Evolutionary conservation across 2,888 invertebrate species (phyloP).

Genomic region (Mycalesis mineus): DNA sequence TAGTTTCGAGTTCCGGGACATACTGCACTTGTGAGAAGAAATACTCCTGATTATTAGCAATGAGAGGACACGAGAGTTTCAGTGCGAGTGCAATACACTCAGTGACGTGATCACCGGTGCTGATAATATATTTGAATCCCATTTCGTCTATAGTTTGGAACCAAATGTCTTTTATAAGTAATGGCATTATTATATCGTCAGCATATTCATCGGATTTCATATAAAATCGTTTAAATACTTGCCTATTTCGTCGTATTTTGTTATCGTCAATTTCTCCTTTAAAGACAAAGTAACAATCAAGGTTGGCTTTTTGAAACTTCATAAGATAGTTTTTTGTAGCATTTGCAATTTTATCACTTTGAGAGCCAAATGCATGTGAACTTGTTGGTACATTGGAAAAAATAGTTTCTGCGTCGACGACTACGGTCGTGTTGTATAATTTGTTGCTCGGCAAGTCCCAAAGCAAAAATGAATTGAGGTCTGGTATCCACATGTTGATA

Average conservation of each 20-base stretch:
- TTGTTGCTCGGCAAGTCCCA: background rate
- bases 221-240: background rate
- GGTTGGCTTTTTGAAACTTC: constrained; percentile 39
- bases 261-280: constrained; percentile 31
- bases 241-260: no score
- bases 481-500: constrained; percentile 26
- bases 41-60: constrained; percentile 41
- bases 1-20: constrained; percentile 32
- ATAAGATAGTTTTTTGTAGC: constrained; percentile 32
- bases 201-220: no score
- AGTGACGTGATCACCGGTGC: constrained; percentile 37
- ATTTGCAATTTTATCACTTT: constrained; percentile 38
- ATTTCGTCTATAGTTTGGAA: constrained; percentile 42
- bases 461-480: constrained; percentile 9
- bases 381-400: constrained; percentile 32
- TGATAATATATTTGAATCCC: constrained; percentile 36
- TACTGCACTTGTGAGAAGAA: constrained; percentile 40
- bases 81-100: constrained; percentile 44
- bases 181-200: constrained; percentile 24
- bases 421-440: constrained; percentile 37
- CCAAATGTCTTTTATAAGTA: constrained; percentile 36
- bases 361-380: constrained; percentile 38
- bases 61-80: constrained; percentile 40
- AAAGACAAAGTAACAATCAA: constrained; percentile 44
- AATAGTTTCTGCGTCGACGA: constrained; percentile 45